A percentile compares a stretch with the other conserved stretches of the same genome.
These are phyloP conservation scores for Orchestes rusci DNA, from an alignment of 2,888 invertebrate species.

Conservation along the genomic window DNA sequence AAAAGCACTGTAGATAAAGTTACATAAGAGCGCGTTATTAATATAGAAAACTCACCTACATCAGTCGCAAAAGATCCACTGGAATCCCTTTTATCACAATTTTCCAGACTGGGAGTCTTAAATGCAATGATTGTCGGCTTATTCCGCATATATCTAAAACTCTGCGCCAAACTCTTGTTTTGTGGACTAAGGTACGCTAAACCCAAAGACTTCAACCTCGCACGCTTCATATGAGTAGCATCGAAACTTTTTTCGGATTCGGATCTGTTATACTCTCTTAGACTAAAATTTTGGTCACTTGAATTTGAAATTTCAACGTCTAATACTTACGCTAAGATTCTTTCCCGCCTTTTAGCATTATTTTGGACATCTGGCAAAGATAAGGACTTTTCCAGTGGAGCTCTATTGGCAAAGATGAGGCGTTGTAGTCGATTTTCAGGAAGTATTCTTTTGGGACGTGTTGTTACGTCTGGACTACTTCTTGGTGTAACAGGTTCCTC, in stretches of 20 bases:
- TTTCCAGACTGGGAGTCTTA: constrained; percentile 73
- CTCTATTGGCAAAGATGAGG: constrained; percentile 38
- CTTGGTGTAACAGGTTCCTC: too few species aligned
- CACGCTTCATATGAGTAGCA: constrained; percentile 57
- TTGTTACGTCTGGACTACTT: constrained; percentile 27
- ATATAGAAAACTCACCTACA: constrained; percentile 45
- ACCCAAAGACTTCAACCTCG: constrained; percentile 57
- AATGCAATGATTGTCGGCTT: constrained; percentile 86
- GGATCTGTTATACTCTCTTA: constrained; percentile 65
- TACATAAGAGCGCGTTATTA: not conserved
- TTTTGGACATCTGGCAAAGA: constrained; percentile 82
- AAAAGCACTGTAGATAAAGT: too few species aligned
- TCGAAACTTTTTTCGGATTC: constrained; percentile 75
- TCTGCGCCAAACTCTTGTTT: constrained; percentile 72
- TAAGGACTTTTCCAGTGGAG: constrained; percentile 68
- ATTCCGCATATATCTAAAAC: constrained; percentile 83
- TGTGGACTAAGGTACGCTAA: constrained; percentile 67
- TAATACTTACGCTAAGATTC: constrained; percentile 59
- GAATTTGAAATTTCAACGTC: too few species aligned
- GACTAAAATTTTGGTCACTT: constrained; percentile 45
- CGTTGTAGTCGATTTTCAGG: constrained; percentile 46
- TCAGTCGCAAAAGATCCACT: constrained; percentile 51
- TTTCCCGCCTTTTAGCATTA: constrained; percentile 61
- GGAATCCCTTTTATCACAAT: constrained; percentile 53
- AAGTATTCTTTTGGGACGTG: constrained; percentile 37